phyloP scores from a whole-genome alignment of 1,140 invertebrate species.

The Drosophila kurseongensis region DNA sequence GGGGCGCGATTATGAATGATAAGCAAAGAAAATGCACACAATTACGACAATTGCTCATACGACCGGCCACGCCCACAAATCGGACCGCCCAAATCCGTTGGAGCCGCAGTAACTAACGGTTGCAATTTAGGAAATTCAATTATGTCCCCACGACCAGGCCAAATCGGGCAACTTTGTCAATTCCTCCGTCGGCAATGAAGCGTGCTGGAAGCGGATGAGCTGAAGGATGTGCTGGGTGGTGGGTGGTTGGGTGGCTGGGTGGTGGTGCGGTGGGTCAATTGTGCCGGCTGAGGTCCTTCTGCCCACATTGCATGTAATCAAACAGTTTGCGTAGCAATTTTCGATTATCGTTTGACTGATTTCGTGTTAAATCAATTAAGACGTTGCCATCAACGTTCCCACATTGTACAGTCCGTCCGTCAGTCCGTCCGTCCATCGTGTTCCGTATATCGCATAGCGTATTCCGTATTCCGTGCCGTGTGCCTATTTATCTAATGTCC shows the following conservation, averaged over 20 bases:
- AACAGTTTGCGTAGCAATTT: slow-evolving; percentile 84
- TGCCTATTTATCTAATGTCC: slow-evolving; percentile 75
- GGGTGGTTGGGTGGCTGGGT: slow-evolving; percentile 1
- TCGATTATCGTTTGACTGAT: slow-evolving; percentile 84
- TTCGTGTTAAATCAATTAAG: slow-evolving; percentile 84
- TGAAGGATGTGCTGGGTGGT: slow-evolving; percentile 38
- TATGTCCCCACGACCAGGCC: slow-evolving; percentile 57
- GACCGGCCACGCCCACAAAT: slow-evolving; percentile 14
- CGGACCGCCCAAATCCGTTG: slow-evolving; percentile 9
- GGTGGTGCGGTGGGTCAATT: slow-evolving; percentile 30
- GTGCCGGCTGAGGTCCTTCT: slow-evolving; percentile 24
- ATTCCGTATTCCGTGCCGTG: slow-evolving; percentile 59
- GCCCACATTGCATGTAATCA: slow-evolving; percentile 80
- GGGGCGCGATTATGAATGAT: slow-evolving; percentile 71
- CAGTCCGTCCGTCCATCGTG: slow-evolving; percentile 23
- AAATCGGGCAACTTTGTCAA: slow-evolving; percentile 66
- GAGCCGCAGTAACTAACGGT: slow-evolving; percentile 48
- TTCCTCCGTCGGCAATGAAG: slow-evolving; percentile 63
- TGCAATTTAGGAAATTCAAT: slow-evolving; percentile 77
- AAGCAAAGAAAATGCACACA: slow-evolving; percentile 73
- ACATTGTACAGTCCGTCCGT: slow-evolving; percentile 44
- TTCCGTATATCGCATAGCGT: background rate
- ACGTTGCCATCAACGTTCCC: slow-evolving; percentile 63
- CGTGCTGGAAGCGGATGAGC: slow-evolving; percentile 60
- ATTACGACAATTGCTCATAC: slow-evolving; percentile 76